Percentiles rank a stretch among this genome's conserved stretches.
Conservation (phyloP, 2,113 vertebrate genomes). For the Vulpes ferrilata region DNA sequence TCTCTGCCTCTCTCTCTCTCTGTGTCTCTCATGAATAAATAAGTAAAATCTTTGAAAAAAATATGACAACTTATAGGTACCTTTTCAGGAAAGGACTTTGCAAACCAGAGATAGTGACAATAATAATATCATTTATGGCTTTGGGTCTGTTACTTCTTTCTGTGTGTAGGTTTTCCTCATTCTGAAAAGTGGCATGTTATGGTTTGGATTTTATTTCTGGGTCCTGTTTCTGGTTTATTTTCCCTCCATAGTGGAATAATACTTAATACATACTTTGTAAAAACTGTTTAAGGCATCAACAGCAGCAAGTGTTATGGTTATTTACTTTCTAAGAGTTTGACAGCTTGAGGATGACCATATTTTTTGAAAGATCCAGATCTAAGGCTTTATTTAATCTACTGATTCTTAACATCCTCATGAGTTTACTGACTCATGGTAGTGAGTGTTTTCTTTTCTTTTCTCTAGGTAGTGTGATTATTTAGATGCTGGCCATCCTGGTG, state of each 20-base stretch:
- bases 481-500: neutral
- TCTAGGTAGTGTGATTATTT: accelerated
- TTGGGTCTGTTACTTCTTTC: neutral
- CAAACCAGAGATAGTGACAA: neutral
- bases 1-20: too few species aligned
- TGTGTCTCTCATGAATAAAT: too few species aligned
- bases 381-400: neutral
- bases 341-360: neutral
- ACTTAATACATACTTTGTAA: neutral
- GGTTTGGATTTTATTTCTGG: neutral
- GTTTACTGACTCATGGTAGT: neutral
- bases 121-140: neutral
- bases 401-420: neutral
- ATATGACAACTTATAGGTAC: neutral
- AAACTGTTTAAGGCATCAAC: neutral
- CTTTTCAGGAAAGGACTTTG: neutral
- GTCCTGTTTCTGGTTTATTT: neutral
- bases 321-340: neutral
- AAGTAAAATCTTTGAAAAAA: neutral
- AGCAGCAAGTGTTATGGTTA: neutral
- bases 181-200: neutral
- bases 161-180: neutral
- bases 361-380: neutral
- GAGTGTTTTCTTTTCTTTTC: neutral
- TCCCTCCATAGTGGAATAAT: neutral